Conservation (phyloP, 2,888 invertebrate species). For the Morinoia aosen region DNA sequence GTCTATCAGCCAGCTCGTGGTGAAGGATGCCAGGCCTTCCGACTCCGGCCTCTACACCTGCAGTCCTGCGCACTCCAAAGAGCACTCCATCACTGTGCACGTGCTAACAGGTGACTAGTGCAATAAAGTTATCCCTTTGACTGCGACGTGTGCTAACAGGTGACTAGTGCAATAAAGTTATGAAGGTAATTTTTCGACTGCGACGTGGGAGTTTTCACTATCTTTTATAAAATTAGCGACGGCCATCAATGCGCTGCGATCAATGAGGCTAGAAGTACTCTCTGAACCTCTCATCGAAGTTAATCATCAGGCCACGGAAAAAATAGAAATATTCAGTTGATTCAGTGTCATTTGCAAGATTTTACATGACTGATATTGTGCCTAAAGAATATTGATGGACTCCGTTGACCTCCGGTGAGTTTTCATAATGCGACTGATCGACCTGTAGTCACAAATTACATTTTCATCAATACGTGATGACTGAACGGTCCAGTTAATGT, state of each 20-base stretch:
- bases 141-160: conserved; percentile 1
- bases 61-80: conserved; percentile 92
- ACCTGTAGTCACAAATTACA: background rate
- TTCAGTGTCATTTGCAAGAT: too few relatives aligned
- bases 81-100: conserved; percentile 91
- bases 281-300: too few relatives aligned
- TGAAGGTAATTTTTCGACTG: background rate
- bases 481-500: too few relatives aligned
- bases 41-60: conserved; percentile 94
- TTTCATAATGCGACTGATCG: too few relatives aligned
- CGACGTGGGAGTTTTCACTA: background rate
- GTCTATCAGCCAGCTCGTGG: conserved; percentile 79
- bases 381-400: too few relatives aligned
- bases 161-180: background rate
- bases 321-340: too few relatives aligned
- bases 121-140: conserved; percentile 49
- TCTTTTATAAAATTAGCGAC: too few relatives aligned
- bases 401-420: background rate
- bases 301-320: too few relatives aligned
- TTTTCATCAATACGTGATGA: background rate
- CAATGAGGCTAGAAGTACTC: too few relatives aligned
- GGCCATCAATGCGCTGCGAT: too few relatives aligned
- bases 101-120: conserved; percentile 85
- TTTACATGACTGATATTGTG: too few relatives aligned
- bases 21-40: conserved; percentile 83